Percentiles rank a stretch among this genome's conserved stretches.
Conservation (phyloP, 2,888 invertebrate genomes). For the Hydroisotoma schaefferi region DNA sequence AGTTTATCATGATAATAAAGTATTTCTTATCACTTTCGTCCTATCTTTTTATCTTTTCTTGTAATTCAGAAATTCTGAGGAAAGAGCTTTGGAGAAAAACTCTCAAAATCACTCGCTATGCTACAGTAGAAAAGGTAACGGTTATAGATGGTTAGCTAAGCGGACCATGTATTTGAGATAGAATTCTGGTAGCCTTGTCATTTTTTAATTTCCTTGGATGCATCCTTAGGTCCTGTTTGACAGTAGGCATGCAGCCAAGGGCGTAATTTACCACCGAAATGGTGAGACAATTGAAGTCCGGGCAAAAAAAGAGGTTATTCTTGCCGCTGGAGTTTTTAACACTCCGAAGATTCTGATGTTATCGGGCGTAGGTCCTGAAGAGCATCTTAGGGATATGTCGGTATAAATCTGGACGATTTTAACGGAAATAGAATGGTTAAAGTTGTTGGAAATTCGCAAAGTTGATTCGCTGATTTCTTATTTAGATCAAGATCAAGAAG, state of each 20-base stretch:
- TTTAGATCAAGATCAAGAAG: background rate
- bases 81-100: slow-evolving; percentile 9
- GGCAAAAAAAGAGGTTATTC: slow-evolving; percentile 5
- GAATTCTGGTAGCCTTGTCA: background rate
- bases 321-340: slow-evolving; percentile 8
- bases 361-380: background rate
- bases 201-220: background rate
- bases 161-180: background rate
- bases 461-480: background rate
- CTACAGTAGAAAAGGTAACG: background rate
- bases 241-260: background rate
- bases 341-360: background rate
- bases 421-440: too few relatives aligned
- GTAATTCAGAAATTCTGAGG: slow-evolving; percentile 4
- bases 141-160: background rate
- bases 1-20: too few relatives aligned
- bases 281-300: background rate
- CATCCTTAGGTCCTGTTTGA: slow-evolving; percentile 1
- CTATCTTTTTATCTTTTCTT: too few relatives aligned
- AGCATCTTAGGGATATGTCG: background rate
- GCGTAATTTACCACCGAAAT: background rate
- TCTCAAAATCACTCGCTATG: slow-evolving; percentile 5
- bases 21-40: too few relatives aligned
- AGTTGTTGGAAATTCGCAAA: background rate
- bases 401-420: too few relatives aligned